These are phyloP conservation scores for Popillia japonica DNA, from an alignment of 1,140 invertebrate genomes.

Conservation along the genomic window DNA sequence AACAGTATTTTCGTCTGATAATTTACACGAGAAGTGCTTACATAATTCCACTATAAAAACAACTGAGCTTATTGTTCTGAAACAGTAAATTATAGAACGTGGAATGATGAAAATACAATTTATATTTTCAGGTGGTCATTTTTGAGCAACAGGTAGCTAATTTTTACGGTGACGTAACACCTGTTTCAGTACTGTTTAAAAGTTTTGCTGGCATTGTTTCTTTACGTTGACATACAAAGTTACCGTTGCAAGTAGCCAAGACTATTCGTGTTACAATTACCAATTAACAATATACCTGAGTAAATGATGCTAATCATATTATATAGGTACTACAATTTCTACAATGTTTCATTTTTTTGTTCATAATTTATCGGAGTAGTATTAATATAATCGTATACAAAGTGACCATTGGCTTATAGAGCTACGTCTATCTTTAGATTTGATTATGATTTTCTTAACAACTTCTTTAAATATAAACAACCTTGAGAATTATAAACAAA, in stretches of 20 bases:
- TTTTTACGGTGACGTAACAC: background rate
- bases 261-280: background rate
- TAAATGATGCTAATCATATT: too few relatives aligned
- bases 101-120: too few relatives aligned
- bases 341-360: background rate
- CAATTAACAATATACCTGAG: too few relatives aligned
- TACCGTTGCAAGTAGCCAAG: background rate
- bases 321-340: background rate
- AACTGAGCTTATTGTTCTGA: too few relatives aligned
- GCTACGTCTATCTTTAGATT: background rate
- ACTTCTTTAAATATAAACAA: background rate
- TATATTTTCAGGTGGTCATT: background rate
- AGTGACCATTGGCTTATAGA: background rate
- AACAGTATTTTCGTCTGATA: too few relatives aligned
- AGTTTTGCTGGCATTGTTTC: background rate
- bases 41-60: too few relatives aligned
- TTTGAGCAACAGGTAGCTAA: background rate
- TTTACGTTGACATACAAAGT: background rate
- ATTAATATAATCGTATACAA: background rate
- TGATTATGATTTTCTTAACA: conserved; percentile 17
- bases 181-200: background rate
- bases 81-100: too few relatives aligned
- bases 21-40: too few relatives aligned
- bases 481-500: background rate
- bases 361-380: background rate